Evolutionary conservation across 2,888 invertebrate genomes (phyloP).

Genomic region (Crossocerus cetratus): DNA sequence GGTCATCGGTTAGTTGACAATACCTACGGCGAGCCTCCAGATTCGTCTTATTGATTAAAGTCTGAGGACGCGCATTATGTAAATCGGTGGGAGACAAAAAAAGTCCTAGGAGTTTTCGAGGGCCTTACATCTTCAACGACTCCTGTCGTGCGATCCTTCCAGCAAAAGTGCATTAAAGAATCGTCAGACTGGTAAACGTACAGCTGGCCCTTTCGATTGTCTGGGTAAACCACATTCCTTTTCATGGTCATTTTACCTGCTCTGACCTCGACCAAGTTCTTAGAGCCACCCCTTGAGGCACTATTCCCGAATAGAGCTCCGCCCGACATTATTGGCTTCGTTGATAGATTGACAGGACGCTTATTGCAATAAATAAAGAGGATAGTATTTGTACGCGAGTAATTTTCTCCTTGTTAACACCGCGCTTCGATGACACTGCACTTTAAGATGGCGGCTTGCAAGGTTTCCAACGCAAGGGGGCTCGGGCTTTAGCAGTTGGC

Average conservation of each 20-base stretch:
- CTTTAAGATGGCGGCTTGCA: conserved; percentile 57
- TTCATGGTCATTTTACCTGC: conserved; percentile 98
- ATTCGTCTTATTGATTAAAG: no score
- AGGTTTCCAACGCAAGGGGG: conserved; percentile 13
- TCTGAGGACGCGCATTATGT: not conserved
- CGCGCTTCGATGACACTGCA: conserved; percentile 63
- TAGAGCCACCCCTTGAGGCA: conserved; percentile 87
- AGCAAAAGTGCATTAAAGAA: conserved; percentile 98
- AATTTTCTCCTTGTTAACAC: conserved; percentile 22
- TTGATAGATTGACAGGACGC: not conserved
- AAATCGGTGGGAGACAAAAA: not conserved
- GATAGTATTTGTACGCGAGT: conserved; percentile 34
- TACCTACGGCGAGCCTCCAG: no score
- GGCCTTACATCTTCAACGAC: conserved; percentile 90
- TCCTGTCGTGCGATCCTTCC: conserved; percentile 97
- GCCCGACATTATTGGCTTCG: conserved; percentile 75
- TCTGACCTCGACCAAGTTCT: conserved; percentile 95
- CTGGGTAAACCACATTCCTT: conserved; percentile 95
- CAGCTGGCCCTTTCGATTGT: conserved; percentile 95
- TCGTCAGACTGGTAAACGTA: conserved; percentile 98
- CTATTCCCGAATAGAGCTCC: conserved; percentile 88
- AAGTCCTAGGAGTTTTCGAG: not conserved
- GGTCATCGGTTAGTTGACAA: no score
- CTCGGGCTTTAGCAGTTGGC: not conserved
- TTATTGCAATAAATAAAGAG: conserved; percentile 20